These are phyloP conservation scores for Ophiothrix spiculata DNA, from an alignment of 35 echinoderm and acorn worm species.

Conservation along the genomic window DNA sequence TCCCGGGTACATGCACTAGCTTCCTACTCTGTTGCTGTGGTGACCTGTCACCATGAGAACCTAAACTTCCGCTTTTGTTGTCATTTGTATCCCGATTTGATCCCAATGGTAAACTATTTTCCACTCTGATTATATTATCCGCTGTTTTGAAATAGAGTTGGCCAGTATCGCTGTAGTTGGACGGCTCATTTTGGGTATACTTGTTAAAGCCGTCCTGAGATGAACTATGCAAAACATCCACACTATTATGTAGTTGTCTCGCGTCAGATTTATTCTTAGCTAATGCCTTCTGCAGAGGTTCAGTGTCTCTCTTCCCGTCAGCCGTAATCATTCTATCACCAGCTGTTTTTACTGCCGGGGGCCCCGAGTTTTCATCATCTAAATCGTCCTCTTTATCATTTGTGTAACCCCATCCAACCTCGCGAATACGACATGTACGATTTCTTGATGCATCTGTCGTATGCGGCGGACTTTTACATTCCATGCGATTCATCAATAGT, in stretches of 20 bases:
- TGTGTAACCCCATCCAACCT: not conserved
- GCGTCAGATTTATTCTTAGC: not conserved
- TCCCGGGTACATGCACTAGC: not conserved
- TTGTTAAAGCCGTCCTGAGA: not conserved
- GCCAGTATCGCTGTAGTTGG: not conserved
- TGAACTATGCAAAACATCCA: conserved; percentile 5
- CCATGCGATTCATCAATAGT: not conserved
- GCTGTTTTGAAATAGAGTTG: too few species aligned
- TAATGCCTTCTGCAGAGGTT: not conserved
- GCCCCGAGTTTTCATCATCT: not conserved
- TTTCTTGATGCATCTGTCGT: not conserved
- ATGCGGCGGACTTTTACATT: conserved; percentile 8
- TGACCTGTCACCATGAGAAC: conserved; percentile 11
- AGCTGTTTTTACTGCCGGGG: conserved; percentile 3
- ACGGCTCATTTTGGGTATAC: not conserved
- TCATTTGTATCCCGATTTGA: not conserved
- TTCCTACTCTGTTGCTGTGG: conserved; percentile 1
- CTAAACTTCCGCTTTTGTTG: conserved; percentile 8
- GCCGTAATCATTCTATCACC: conserved; percentile 8
- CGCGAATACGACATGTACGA: not conserved
- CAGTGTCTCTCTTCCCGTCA: conserved; percentile 7
- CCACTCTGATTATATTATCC: too few species aligned
- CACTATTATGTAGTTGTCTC: not conserved
- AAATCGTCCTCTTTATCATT: not conserved
- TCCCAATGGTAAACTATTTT: not conserved